phyloP scores from a whole-genome alignment of 2,797 vertebrate genomes.

The Petrocephalus schoutedeni region DNA sequence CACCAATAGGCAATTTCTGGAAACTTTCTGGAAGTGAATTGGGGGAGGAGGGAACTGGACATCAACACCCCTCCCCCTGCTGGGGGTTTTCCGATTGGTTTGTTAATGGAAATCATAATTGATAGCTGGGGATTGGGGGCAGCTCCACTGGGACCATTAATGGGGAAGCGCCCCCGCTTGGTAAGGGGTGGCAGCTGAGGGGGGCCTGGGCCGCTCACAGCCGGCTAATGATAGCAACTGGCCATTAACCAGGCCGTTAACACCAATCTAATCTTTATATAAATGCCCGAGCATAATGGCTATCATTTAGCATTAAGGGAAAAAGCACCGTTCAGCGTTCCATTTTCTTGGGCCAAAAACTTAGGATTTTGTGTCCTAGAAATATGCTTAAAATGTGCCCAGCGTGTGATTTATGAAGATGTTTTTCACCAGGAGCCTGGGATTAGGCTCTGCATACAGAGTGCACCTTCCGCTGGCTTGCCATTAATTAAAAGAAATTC shows the following conservation, averaged over 20 bases:
- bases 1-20: neutral
- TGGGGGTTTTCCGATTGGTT: neutral
- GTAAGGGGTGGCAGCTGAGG: neutral
- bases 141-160: neutral
- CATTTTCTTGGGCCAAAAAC: neutral
- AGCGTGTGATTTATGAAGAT: neutral
- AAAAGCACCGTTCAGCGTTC: neutral
- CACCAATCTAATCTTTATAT: neutral
- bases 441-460: neutral
- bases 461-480: neutral
- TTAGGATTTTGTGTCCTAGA: neutral
- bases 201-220: neutral
- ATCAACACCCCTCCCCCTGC: neutral
- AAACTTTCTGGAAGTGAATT: neutral
- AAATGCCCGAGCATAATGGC: neutral
- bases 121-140: neutral
- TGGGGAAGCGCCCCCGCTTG: neutral
- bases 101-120: neutral
- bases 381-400: neutral
- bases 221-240: neutral
- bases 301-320: neutral
- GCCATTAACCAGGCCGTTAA: neutral
- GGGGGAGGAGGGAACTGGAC: neutral
- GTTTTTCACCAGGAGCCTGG: neutral
- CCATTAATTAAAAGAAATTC: constrained; percentile 8